phyloP scores from a whole-genome alignment of 1,140 invertebrate species.

The Diachasma alloeum region DNA sequence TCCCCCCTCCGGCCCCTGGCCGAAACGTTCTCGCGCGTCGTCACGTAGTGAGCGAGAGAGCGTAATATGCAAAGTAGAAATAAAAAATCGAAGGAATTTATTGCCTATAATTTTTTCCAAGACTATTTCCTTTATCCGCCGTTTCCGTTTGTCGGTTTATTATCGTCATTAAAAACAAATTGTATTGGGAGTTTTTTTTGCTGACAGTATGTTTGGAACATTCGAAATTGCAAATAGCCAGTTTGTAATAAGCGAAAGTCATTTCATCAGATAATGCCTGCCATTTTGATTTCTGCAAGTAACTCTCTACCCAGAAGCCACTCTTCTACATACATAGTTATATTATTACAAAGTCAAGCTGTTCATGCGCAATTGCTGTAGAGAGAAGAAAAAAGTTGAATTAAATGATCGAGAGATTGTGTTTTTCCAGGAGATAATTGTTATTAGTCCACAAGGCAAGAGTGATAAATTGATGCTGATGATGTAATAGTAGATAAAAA shows the following conservation, averaged over 20 bases:
- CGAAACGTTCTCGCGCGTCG: too few relatives aligned
- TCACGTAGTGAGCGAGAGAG: slow-evolving; percentile 22
- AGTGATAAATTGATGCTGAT: too few relatives aligned
- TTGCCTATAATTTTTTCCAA: not conserved
- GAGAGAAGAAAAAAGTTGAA: not conserved
- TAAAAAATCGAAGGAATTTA: not conserved
- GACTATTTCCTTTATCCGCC: not conserved
- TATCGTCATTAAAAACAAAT: too few relatives aligned
- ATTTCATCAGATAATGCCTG: slow-evolving; percentile 25
- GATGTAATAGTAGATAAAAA: not conserved
- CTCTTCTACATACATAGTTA: not conserved
- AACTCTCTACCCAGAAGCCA: slow-evolving; percentile 52
- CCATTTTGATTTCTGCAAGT: slow-evolving; percentile 46
- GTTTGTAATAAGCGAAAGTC: not conserved
- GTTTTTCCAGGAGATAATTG: not conserved
- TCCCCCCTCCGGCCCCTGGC: not conserved
- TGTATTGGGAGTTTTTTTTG: not conserved
- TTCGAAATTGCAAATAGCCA: not conserved
- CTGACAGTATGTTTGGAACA: not conserved
- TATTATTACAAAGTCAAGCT: not conserved
- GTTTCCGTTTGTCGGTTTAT: not conserved
- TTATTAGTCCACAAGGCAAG: too few relatives aligned
- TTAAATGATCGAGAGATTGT: not conserved
- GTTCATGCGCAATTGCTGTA: not conserved
- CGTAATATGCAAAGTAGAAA: not conserved